phyloP scores from a whole-genome alignment of 2,113 vertebrate species.

The Gnathonemus echidnorhynchus region DNA sequence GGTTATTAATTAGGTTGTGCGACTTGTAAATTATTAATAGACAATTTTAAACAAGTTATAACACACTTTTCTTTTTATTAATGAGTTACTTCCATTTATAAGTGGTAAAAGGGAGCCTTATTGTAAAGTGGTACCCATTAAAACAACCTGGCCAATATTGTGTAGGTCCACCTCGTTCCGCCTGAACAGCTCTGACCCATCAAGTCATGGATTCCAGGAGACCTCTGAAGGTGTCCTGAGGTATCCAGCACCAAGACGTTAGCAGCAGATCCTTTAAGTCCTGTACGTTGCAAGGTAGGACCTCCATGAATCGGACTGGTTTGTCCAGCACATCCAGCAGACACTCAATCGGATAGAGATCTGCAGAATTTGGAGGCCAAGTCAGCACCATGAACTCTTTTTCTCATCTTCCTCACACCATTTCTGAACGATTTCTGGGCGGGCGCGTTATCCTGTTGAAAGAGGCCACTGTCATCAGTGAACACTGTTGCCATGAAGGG shows the following conservation, averaged over 20 bases:
- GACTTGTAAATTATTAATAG: too few species aligned
- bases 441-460: too few species aligned
- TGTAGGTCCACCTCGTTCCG: neutral
- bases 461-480: too few species aligned
- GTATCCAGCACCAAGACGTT: neutral
- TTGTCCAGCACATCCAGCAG: neutral
- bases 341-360: neutral
- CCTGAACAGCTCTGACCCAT: neutral
- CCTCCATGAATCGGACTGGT: neutral
- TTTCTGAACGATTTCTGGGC: too few species aligned
- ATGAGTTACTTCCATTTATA: too few species aligned
- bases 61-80: too few species aligned
- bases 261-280: neutral
- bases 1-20: too few species aligned
- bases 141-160: neutral
- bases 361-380: neutral
- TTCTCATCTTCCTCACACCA: too few species aligned
- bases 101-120: too few species aligned
- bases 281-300: neutral
- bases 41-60: too few species aligned
- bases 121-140: neutral
- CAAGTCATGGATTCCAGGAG: neutral
- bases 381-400: too few species aligned
- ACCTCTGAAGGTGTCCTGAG: neutral
- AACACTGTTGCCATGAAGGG: too few species aligned